Conservation (phyloP, 2,797 vertebrate genomes). For the Parauchenoglanis punctatus region DNA sequence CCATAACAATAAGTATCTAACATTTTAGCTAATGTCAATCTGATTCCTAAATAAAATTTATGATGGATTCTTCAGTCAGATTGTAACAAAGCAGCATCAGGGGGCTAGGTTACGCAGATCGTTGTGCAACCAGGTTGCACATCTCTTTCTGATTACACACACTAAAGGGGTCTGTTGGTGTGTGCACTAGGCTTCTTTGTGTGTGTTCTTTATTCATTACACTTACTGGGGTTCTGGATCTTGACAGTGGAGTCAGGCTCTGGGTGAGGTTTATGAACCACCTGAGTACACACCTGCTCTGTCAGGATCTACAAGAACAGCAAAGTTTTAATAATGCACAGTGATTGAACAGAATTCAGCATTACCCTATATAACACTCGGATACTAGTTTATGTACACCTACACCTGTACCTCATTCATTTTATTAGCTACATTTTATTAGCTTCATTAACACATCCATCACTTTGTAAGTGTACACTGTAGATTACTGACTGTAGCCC, state of each 20-base stretch:
- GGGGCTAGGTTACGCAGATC: no score
- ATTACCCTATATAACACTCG: neutral
- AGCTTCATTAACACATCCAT: neutral
- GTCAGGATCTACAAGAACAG: slow-evolving; percentile 87
- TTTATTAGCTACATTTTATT: neutral
- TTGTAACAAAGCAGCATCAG: no score
- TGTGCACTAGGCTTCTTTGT: no score
- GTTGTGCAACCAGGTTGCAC: no score
- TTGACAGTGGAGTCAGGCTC: slow-evolving; percentile 98
- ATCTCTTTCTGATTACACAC: neutral
- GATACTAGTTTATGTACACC: neutral
- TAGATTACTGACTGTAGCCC: neutral
- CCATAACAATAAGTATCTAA: no score
- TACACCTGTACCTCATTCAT: neutral
- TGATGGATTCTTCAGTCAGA: no score
- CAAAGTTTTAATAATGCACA: neutral
- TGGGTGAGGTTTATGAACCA: slow-evolving; percentile 97
- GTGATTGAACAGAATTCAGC: neutral
- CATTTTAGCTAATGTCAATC: no score
- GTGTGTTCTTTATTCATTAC: neutral
- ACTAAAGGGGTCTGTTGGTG: neutral
- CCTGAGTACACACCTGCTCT: slow-evolving; percentile 98
- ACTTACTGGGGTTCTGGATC: slow-evolving; percentile 99
- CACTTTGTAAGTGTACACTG: neutral
- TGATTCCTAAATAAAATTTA: no score